Percentiles rank a stretch among this genome's conserved stretches.
These are phyloP conservation scores for Helicorthomorpha holstii DNA, from an alignment of 1,140 invertebrate genomes.

Conservation along the genomic window DNA sequence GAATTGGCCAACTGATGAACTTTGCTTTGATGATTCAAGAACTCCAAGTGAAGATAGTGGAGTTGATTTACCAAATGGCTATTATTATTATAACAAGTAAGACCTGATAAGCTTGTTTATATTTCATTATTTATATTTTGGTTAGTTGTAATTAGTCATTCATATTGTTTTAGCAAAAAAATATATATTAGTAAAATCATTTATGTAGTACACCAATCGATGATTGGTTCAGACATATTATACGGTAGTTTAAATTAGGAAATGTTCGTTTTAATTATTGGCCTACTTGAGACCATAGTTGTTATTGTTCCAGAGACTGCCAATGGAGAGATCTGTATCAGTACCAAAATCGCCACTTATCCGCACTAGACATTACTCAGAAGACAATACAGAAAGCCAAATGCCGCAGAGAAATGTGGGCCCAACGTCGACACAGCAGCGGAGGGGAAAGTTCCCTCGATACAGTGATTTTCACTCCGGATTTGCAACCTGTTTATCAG, in stretches of 20 bases:
- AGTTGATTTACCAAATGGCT: constrained; percentile 44
- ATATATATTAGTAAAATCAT: too few species aligned
- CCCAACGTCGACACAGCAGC: constrained; percentile 11
- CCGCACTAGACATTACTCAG: not conserved
- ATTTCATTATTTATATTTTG: too few species aligned
- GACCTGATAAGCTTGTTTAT: too few species aligned
- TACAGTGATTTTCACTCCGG: not conserved
- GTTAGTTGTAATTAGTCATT: too few species aligned
- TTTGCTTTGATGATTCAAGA: constrained; percentile 35
- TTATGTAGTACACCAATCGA: too few species aligned
- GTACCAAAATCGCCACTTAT: not conserved
- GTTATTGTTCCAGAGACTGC: not conserved
- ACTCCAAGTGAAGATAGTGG: constrained; percentile 69
- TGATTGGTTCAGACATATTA: too few species aligned
- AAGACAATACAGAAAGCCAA: not conserved
- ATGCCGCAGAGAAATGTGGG: not conserved
- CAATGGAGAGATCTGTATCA: not conserved
- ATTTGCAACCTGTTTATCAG: not conserved
- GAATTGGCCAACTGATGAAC: not conserved
- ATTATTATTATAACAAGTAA: not conserved
- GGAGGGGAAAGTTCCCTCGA: constrained; percentile 13
- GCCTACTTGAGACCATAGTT: constrained; percentile 1
- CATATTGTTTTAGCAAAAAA: too few species aligned
- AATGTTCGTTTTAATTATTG: constrained; percentile 11
- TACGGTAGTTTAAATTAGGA: constrained; percentile 3